phyloP scores from a whole-genome alignment of 2,888 invertebrate species.

The Dicranocentrus wangi region DNA sequence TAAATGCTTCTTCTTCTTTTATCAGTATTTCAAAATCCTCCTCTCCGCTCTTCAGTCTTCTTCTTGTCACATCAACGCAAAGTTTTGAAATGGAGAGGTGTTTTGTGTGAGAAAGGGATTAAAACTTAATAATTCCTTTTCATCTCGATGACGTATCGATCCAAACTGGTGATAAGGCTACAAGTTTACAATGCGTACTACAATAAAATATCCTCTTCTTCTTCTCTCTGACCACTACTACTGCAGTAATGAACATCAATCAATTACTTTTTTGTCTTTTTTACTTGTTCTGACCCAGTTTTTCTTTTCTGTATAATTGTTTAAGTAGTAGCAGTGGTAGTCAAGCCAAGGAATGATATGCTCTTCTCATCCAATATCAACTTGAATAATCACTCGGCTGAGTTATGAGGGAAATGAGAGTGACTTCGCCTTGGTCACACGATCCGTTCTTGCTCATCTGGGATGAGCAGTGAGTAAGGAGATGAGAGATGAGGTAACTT shows the following conservation, averaged over 20 bases:
- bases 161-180: conserved; percentile 30
- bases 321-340: conserved; percentile 21
- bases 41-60: too few species aligned
- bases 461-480: too few species aligned
- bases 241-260: conserved; percentile 59
- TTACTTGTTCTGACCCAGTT: conserved; percentile 62
- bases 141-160: conserved; percentile 48
- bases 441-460: conserved; percentile 53
- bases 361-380: conserved; percentile 42
- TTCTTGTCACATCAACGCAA: conserved; percentile 57
- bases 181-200: too few species aligned
- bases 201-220: too few species aligned
- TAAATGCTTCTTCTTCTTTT: too few species aligned
- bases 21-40: too few species aligned
- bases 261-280: conserved; percentile 56
- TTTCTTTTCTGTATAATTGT: conserved; percentile 52
- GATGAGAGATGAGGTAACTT: conserved; percentile 33
- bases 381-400: conserved; percentile 45
- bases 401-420: conserved; percentile 59
- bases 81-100: conserved; percentile 37
- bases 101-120: conserved; percentile 57
- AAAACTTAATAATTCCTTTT: conserved; percentile 37
- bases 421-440: conserved; percentile 51
- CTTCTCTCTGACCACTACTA: not conserved
- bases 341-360: not conserved